Base-by-base conservation (phyloP, 2,113 vertebrate genomes). In the Apeltes quadracus region DNA sequence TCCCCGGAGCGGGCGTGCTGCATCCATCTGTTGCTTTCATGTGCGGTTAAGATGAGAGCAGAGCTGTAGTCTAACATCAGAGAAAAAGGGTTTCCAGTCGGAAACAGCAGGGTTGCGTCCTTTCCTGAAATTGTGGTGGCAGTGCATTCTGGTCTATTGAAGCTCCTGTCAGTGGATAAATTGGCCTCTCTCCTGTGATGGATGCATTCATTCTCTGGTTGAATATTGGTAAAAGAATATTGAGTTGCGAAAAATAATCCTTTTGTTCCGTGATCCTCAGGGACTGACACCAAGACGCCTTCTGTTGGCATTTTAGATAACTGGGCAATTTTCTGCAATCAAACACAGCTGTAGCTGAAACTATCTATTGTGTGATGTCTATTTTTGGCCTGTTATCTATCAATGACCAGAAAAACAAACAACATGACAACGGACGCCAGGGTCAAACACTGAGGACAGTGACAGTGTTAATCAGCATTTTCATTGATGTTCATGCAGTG, bases 11-110 rank as follows among this genome's bases (percentile, higher is more conserved):
- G 53, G 46, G 71, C 46, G 70, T 61, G 75, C 58, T 46, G 57
- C 75, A n/a, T 75, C 73, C 69, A 77, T 87, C 69, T 78, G 78
- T 61, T 82, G 73, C 69, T 68, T 76, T 72, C 36, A 44, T 50
- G 64, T 71, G 61, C 7, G 11, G n/a, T 32, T 67, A 57, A 81
- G 79, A 81, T 38, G 27, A 86, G 68, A 74, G 72, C 32, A 72
- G 9, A 64, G 57, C 46, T 20, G 39, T 20, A 62, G 51, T 29
- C 56, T 34, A 4, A 72, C 79, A 73, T 78, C 82, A 70, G 22
- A 67, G 22, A 48, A 54, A 1, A 29, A 67, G 43, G 57, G 65
- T 64, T 68, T 75, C 41, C 58, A 71, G 41, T 29, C 25, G 61
- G 27, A 68, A 70, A 53, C 62, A 69, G 61, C 32, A 22, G 9